phyloP scores from a whole-genome alignment of 2,888 invertebrate genomes.

The Rhimphoctona megacephalus region DNA sequence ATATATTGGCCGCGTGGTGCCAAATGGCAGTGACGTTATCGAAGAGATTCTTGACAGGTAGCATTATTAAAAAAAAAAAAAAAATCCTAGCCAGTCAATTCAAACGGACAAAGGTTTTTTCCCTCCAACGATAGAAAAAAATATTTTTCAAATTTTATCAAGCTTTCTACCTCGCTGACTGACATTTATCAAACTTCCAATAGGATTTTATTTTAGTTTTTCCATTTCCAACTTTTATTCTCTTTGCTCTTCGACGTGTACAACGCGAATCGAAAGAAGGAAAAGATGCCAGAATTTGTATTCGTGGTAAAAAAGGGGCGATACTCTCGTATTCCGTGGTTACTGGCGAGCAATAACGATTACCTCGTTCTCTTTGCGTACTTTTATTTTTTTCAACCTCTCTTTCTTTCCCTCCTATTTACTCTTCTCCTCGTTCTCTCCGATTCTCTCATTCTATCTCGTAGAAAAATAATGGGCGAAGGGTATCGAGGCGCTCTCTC shows the following conservation, averaged over 20 bases:
- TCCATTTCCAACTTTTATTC: background rate
- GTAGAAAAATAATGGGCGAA: conserved; percentile 70
- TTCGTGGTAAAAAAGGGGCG: conserved; percentile 36
- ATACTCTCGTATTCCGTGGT: conserved; percentile 37
- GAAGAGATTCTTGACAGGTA: conserved; percentile 81
- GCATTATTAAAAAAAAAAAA: conserved; percentile 77
- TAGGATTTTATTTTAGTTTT: conserved; percentile 15
- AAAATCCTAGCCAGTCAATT: conserved; percentile 69
- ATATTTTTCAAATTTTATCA: background rate
- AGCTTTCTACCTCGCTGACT: conserved; percentile 4
- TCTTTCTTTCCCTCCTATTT: background rate
- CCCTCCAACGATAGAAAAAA: background rate
- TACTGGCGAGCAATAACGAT: conserved; percentile 64
- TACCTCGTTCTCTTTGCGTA: conserved; percentile 50
- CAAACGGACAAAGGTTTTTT: conserved; percentile 31
- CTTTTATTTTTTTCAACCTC: background rate
- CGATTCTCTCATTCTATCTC: conserved; percentile 1
- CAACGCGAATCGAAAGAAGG: background rate
- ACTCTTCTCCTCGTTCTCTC: background rate
- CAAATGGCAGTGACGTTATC: conserved; percentile 83
- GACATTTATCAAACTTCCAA: conserved; percentile 48
- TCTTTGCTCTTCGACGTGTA: conserved; percentile 2
- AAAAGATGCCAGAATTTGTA: conserved; percentile 37
- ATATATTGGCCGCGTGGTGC: conserved; percentile 81
- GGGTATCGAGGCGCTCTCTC: conserved; percentile 62